Conservation (phyloP, 2,888 invertebrate species). For the Oscheius onirici region DNA sequence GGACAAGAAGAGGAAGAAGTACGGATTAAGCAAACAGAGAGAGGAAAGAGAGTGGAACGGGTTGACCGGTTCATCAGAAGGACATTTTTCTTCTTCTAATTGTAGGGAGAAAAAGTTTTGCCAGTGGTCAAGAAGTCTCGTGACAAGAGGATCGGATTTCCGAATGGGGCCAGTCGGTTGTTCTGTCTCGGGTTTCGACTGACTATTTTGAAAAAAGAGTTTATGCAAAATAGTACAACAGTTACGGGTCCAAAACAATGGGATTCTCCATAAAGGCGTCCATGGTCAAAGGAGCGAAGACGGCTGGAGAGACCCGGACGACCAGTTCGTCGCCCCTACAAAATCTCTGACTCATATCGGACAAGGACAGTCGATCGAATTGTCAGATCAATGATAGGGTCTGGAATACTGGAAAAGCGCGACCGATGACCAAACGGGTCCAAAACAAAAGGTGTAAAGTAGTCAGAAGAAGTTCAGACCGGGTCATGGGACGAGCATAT, state of each 20-base stretch:
- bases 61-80: conserved; percentile 11
- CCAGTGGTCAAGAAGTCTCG: not conserved
- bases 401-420: not conserved
- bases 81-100: not conserved
- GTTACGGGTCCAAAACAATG: conserved; percentile 48
- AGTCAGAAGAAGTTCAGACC: no score
- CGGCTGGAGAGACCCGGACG: conserved; percentile 35
- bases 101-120: not conserved
- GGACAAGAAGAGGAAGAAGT: not conserved
- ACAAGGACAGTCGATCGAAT: conserved; percentile 3
- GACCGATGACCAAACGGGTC: conserved; percentile 52
- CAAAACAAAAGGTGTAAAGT: conserved; percentile 50
- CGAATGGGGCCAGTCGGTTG: not conserved
- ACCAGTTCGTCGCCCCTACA: conserved; percentile 40
- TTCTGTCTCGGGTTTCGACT: not conserved
- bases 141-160: conserved; percentile 11
- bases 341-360: conserved; percentile 29
- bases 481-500: no score
- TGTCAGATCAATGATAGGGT: not conserved
- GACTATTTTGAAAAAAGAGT: not conserved
- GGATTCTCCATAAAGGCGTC: conserved; percentile 64
- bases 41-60: conserved; percentile 14
- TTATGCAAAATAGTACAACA: not conserved
- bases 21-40: conserved; percentile 17
- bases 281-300: conserved; percentile 59